phyloP scores from a whole-genome alignment of 1,140 invertebrate genomes.

The Drosophila kohkoa region DNA sequence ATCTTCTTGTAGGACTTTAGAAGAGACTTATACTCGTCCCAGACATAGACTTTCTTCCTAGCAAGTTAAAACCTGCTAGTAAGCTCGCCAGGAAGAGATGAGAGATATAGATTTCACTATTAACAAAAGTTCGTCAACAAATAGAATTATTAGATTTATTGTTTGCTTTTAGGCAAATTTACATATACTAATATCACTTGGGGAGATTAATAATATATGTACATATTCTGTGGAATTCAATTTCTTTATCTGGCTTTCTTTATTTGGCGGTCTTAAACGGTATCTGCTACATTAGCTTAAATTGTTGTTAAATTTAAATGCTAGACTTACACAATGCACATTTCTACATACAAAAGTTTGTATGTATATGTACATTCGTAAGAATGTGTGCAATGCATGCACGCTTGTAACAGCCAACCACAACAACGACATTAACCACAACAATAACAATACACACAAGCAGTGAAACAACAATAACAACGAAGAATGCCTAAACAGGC shows the following conservation, averaged over 20 bases:
- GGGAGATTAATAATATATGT: not conserved
- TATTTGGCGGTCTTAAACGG: not conserved
- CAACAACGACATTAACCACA: constrained; percentile 55
- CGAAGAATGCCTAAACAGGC: constrained; percentile 42
- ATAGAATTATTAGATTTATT: not conserved
- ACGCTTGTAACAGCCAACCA: constrained; percentile 62
- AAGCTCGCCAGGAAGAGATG: too few relatives aligned
- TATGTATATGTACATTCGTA: constrained; percentile 6
- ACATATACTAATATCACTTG: too few relatives aligned
- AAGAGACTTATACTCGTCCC: too few relatives aligned
- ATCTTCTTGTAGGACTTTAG: too few relatives aligned
- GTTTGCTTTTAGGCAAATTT: not conserved
- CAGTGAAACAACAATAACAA: constrained; percentile 55
- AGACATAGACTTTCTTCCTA: too few relatives aligned
- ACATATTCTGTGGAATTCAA: constrained; percentile 22
- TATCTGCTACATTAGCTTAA: constrained; percentile 22
- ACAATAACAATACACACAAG: constrained; percentile 9
- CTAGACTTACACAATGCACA: constrained; percentile 22
- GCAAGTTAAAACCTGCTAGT: too few relatives aligned
- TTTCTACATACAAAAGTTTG: constrained; percentile 1
- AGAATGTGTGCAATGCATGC: not conserved
- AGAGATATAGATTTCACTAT: too few relatives aligned
- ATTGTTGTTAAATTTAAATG: constrained; percentile 30
- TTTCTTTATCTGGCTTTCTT: constrained; percentile 16
- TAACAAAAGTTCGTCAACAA: too few relatives aligned